Conservation (phyloP, 2,113 vertebrate species). For the Alaudala cheleensis region DNA sequence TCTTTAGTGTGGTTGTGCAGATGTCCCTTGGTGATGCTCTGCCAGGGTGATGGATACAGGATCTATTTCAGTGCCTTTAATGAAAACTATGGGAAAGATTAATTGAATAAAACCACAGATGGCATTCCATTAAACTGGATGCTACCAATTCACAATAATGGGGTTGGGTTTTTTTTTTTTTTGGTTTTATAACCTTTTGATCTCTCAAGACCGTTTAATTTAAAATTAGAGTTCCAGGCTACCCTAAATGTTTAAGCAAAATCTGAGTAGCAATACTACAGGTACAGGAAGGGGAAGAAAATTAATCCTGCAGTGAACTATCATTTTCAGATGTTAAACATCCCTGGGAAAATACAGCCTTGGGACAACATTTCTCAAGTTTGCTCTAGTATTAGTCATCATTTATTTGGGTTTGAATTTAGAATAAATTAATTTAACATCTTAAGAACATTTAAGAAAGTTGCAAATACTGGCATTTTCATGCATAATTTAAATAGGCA, state of each 20-base stretch:
- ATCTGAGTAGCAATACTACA: not conserved
- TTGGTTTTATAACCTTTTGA: not conserved
- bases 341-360: not conserved
- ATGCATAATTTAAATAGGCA: not conserved
- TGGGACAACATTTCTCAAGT: not conserved
- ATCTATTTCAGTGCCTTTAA: not conserved
- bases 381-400: not conserved
- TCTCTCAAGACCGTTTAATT: not conserved
- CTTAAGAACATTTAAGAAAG: not conserved
- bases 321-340: not conserved
- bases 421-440: not conserved
- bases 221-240: not conserved
- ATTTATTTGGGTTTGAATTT: not conserved
- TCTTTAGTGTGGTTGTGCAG: not conserved
- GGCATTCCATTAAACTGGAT: not conserved
- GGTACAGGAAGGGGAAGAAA: not conserved
- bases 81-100: not conserved
- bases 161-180: accelerated
- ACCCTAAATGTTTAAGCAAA: not conserved
- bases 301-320: not conserved
- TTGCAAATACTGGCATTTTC: not conserved
- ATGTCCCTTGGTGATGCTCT: not conserved
- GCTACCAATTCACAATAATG: not conserved
- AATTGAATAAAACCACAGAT: not conserved
- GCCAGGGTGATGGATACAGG: not conserved